Evolutionary conservation across 2,888 invertebrate species (phyloP), one percentile per base, ranked within the genome.

Genomic region (Tolmerus cingulatus): DNA sequence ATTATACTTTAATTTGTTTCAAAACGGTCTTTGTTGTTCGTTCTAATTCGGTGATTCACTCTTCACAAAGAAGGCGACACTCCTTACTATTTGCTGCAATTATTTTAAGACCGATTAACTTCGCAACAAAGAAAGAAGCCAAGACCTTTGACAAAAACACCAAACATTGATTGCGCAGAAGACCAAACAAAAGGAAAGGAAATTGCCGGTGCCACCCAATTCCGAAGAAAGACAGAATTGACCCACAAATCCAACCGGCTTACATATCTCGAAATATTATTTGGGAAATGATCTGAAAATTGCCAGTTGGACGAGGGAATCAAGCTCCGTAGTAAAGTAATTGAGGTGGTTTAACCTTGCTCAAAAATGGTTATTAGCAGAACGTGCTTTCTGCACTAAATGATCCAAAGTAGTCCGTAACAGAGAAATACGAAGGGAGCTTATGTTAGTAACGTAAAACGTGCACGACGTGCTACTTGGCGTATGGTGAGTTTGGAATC

Each of bases 291-390:
- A 66, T 66, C 66, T 66, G 66, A 66, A 66, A 66, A 66, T 66
- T 66, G 66, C 66, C 4, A 27, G 27, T 66, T 66, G 66, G 66
- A 27, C 27, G 66, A 66, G 12, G 66, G 27, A 66, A 66, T 66
- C 66, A 66, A 66, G 66, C 66, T 66, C 66, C 66, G 23, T 66
- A 66, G 66, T 66, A 66, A 66, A 66, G 66, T 66, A 66, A 66
- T 66, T 76, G 76, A 76, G 76, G 76, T 76, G 34, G 37, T 37
- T 76, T 76, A 76, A 76, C 76, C 76, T 76, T 76, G 37, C 76
- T 76, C 76, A 76, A 76, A 66, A 76, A 76, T 76, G 76, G 37
- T 76, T 40, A 76, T 76, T 76, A 76, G 40, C 40, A 37, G 76
- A 76, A 76, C 76, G 76, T 76, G 76, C 76, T 76, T 40, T 76